Evolutionary conservation across 2,888 invertebrate species (phyloP), one percentile per base, ranked within the genome.

Genomic region (Pseudoips prasinana): DNA sequence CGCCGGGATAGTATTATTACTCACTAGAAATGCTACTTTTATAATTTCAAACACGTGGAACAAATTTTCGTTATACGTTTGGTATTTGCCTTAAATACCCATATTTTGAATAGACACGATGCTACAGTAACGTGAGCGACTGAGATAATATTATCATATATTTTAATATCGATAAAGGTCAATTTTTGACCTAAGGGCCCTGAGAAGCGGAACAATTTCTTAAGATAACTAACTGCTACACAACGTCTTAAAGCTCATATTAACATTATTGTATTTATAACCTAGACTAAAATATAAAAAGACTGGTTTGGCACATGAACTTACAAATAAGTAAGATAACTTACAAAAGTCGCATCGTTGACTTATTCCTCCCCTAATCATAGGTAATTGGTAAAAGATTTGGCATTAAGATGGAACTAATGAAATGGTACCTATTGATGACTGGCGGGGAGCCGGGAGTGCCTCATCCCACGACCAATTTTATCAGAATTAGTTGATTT

Each of bases 1-100:
- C 43, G 14, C 33, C 36, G 26, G 38, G 37, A 50, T 40, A 46
- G 33, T 51, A 54, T 51, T 42, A 60, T 60, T 55, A 58, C 52
- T 43, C 22, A 43, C 33, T 55, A 32, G 37, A 39, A 35, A 40
- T 14, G 29, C 24, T 19, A 40, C 25, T 43, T 40, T 49, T 45
- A 35, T 46, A 51, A 40, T 51, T 53, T 65, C 55, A 51, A 20
- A 20, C 20, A 20, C 14, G 14, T 14, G 14, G 5, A 14, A 14
- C 14, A 5, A 14, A 14, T 14, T n/a, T 14, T 14, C 14, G 14
- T 14, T 14, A 3, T 20, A 20, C 2, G 7, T n/a, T 20, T 20
- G 20, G 20, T 20, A 2, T 20, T 7, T 20, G 14, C 14, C 14
- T 14, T 5, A 14, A 2, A 14, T 14, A 14, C 14, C 14, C 5